phyloP scores from a whole-genome alignment of 2,113 vertebrate genomes.

The Labeo catla region DNA sequence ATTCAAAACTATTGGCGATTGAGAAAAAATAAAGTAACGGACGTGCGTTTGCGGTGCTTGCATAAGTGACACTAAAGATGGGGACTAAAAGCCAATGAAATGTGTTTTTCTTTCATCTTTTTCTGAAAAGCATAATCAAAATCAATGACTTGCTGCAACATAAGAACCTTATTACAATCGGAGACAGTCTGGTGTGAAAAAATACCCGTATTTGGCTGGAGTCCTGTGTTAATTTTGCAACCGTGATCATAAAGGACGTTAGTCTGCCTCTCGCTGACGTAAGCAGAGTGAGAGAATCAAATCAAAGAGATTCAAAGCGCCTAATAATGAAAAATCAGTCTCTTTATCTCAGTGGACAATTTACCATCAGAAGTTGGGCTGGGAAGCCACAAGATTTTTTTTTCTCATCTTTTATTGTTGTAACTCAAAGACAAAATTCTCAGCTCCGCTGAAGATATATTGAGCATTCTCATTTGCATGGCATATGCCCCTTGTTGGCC shows the following conservation, averaged over 20 bases:
- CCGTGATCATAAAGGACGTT: not conserved
- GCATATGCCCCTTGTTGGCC: not conserved
- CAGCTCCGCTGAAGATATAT: constrained; percentile 14
- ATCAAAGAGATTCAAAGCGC: not conserved
- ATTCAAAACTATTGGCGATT: not conserved
- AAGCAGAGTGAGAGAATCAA: not conserved
- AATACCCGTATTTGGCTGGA: not conserved
- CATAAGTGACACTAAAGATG: not conserved
- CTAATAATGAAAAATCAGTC: not conserved
- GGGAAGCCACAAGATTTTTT: not conserved
- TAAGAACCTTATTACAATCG: not conserved
- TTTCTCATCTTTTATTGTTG: not conserved
- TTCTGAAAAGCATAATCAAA: not conserved
- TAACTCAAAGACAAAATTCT: not conserved
- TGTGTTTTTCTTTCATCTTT: not conserved
- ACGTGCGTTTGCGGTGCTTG: not conserved
- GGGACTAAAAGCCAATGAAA: not conserved
- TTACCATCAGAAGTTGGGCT: not conserved
- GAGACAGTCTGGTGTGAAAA: not conserved
- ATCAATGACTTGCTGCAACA: not conserved
- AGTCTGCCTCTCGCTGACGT: not conserved
- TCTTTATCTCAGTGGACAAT: not conserved
- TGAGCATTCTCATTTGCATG: constrained; percentile 23
- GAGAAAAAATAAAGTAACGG: not conserved
- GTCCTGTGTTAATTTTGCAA: not conserved